Evolutionary conservation across 2,797 vertebrate genomes (phyloP), one percentile per base, ranked within the genome.

Genomic region (Xenopus petersii): DNA sequence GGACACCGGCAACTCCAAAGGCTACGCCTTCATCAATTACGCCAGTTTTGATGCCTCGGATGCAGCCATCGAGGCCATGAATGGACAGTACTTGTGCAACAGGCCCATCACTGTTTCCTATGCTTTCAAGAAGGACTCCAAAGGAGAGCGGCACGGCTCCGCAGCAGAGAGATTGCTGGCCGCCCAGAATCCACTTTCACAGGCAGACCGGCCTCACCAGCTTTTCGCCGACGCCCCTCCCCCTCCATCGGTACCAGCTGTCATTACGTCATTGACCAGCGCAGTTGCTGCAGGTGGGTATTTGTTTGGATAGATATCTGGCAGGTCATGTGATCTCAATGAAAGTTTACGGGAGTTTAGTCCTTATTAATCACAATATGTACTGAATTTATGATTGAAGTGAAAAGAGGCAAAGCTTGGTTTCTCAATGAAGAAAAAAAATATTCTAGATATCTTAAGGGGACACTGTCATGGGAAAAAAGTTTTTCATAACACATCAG

Each of bases 41-140:
- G 97, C 97, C 73, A 98, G 96, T 42, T 99, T 99, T 0, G 97
- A 99, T 0, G 97, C 97, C 0, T 98, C 96, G 0, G 97, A 98
- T 0, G 97, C 97, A 0, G 95, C 97, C 30, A 98, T 98, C 1
- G 97, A 98, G 86, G 97, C 97, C 80, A 98, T 98, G 96, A 98
- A 98, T 0, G 96, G 97, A 76, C 97, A 99, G 83, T 98, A 98
- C 81, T 93, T 99, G 21, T 98, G 96, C 81, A 99, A 99, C 87
- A 82, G 96, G n/a, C 96, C 97, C 71, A 99, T 99, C 86, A 98
- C 97, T 0, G 96, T 99, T 5, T 99, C 97, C 11, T 99, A 98
- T 0, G 97, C 97, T 59, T 99, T 99, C 85, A 99, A 98, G 87
- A 99, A 99, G 74, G 97, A 99, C 84, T 97, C 96, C 12, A 99